Evolutionary conservation across 2,888 invertebrate genomes (phyloP).

Genomic region (Philereme transversata): DNA sequence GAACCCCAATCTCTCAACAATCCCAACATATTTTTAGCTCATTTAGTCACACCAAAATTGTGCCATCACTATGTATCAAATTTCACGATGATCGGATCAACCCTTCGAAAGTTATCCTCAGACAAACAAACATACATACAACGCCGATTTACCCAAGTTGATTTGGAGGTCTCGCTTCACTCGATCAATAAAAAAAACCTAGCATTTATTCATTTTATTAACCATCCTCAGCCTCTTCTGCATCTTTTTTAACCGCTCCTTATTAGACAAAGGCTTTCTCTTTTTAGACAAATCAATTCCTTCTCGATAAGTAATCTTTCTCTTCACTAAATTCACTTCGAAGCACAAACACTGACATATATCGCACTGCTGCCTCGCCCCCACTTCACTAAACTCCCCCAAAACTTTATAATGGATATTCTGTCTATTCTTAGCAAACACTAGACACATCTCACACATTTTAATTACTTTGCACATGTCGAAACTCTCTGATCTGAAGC

Average conservation of each 20-base stretch:
- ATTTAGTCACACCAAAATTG: too few relatives aligned
- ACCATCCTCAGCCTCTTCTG: constrained; percentile 51
- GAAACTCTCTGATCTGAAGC: neutral
- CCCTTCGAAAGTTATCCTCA: too few relatives aligned
- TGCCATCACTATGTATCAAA: too few relatives aligned
- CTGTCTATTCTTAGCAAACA: constrained; percentile 42
- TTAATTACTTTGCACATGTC: constrained; percentile 4
- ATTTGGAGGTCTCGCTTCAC: too few relatives aligned
- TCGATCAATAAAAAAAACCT: constrained; percentile 11
- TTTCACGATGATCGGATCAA: too few relatives aligned
- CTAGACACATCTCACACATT: constrained; percentile 50
- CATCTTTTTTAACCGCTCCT: constrained; percentile 50
- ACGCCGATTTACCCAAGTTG: too few relatives aligned
- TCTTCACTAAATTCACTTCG: constrained; percentile 45
- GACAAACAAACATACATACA: too few relatives aligned
- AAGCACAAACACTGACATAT: constrained; percentile 45
- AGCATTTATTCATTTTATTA: constrained; percentile 40
- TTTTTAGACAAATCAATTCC: neutral
- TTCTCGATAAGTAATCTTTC: constrained; percentile 6
- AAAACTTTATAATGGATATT: constrained; percentile 39
- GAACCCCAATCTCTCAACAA: too few relatives aligned
- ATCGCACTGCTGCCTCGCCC: constrained; percentile 39
- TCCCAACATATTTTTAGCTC: too few relatives aligned
- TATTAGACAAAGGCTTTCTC: constrained; percentile 39
- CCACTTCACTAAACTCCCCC: constrained; percentile 34